Evolutionary conservation across 1,140 invertebrate species (phyloP).

Genomic region (Grapholita molesta): DNA sequence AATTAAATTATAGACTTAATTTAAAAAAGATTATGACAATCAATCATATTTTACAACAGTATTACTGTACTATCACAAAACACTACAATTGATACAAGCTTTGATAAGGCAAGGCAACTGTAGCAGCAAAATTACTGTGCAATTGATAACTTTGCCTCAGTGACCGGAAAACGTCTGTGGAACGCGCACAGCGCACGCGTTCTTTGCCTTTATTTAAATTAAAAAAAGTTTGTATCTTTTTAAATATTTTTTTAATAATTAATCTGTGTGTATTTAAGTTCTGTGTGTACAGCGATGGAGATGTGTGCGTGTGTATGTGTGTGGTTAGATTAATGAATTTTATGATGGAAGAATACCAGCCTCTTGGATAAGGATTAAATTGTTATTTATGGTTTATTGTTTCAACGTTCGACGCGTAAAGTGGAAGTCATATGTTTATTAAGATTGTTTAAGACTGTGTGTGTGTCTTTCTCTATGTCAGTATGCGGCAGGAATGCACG

Average conservation of each 20-base stretch:
- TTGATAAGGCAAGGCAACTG: conserved; percentile 56
- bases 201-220: conserved; percentile 21
- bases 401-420: too few relatives aligned
- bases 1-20: background rate
- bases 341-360: too few relatives aligned
- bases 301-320: background rate
- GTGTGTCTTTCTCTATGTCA: too few relatives aligned
- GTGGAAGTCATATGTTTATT: too few relatives aligned
- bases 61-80: conserved; percentile 42
- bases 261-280: background rate
- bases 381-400: too few relatives aligned
- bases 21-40: conserved; percentile 19
- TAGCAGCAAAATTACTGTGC: conserved; percentile 34
- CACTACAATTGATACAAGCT: conserved; percentile 53
- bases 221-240: conserved; percentile 29
- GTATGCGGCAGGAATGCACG: too few relatives aligned
- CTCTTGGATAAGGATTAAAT: too few relatives aligned
- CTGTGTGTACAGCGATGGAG: too few relatives aligned
- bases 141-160: conserved; percentile 48
- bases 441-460: too few relatives aligned
- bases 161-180: conserved; percentile 38
- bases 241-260: conserved; percentile 15
- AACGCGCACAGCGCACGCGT: conserved; percentile 29
- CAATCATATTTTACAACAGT: conserved; percentile 42
- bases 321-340: too few relatives aligned